Evolutionary conservation across 2,797 vertebrate species (phyloP).

Genomic region (Cygnus olor): DNA sequence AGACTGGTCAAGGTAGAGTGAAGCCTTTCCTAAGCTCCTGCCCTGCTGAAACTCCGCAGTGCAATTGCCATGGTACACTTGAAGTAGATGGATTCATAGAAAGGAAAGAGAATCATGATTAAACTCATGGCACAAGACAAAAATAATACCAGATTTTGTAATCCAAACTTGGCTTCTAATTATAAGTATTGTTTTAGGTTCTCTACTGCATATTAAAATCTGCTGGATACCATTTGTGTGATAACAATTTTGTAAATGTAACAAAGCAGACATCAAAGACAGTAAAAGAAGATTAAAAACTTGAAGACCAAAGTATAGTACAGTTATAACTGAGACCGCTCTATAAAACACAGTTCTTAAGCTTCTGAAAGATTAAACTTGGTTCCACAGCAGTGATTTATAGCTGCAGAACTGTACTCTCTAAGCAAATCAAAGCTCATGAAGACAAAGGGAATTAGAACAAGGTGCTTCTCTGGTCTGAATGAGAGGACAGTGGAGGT

Average conservation of each 20-base stretch:
- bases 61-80: background rate
- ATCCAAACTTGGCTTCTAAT: background rate
- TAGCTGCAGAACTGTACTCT: background rate
- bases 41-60: background rate
- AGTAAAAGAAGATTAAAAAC: background rate
- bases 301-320: background rate
- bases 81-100: background rate
- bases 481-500: background rate
- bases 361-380: background rate
- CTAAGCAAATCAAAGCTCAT: background rate
- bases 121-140: background rate
- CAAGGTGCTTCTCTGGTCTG: background rate
- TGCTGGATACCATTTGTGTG: background rate
- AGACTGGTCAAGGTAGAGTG: too few species aligned
- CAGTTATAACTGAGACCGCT: background rate
- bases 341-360: background rate
- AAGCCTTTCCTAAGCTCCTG: background rate
- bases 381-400: background rate
- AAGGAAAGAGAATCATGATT: background rate
- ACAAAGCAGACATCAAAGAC: background rate
- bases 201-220: background rate
- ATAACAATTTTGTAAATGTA: background rate
- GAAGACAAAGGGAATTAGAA: background rate
- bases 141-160: background rate
- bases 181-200: background rate